Conservation (phyloP, 2,797 vertebrate genomes). For the Alca torda region DNA sequence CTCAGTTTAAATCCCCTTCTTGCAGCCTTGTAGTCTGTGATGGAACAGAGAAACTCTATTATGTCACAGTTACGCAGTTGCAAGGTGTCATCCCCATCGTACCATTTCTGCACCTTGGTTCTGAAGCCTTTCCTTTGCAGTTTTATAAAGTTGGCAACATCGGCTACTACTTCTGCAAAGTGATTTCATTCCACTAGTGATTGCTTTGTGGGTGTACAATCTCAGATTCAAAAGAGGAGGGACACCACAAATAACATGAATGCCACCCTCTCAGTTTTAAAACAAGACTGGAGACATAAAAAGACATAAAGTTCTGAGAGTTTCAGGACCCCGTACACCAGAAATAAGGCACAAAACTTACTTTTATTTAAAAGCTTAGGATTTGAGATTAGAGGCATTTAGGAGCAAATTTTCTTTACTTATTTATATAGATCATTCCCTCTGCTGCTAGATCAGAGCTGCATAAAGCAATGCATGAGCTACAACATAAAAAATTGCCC, state of each 20-base stretch:
- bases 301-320: background rate
- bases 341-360: background rate
- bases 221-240: background rate
- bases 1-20: background rate
- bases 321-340: fast-evolving
- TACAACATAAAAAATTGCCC: background rate
- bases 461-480: background rate
- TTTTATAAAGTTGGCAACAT: background rate
- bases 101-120: background rate
- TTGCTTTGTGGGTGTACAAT: background rate
- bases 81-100: fast-evolving
- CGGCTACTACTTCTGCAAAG: background rate
- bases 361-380: background rate
- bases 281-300: background rate
- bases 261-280: background rate
- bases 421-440: background rate
- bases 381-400: background rate
- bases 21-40: fast-evolving
- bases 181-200: background rate
- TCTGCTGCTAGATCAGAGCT: background rate
- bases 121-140: background rate
- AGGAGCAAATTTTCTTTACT: background rate
- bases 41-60: too few relatives aligned
- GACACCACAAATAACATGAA: background rate
- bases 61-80: fast-evolving